phyloP scores from a whole-genome alignment of 1,140 invertebrate genomes.

The Magallana angulata region DNA sequence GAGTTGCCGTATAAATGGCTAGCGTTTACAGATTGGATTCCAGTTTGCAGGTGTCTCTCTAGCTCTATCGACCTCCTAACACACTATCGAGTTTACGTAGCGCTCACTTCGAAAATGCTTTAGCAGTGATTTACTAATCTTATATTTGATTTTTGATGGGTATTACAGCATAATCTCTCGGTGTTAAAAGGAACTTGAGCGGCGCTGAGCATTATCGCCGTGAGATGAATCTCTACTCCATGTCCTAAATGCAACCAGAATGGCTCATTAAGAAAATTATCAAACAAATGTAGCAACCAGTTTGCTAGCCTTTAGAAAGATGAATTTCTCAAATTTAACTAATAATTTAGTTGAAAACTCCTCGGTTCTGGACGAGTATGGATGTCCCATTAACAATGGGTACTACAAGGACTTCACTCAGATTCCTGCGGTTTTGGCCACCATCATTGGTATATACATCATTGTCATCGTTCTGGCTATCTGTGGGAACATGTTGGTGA shows the following conservation, averaged over 20 bases:
- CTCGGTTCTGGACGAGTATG: slow-evolving; percentile 29
- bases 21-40: neutral
- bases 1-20: neutral
- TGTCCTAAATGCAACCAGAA: neutral
- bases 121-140: slow-evolving; percentile 19
- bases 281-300: neutral
- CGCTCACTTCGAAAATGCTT: slow-evolving; percentile 17
- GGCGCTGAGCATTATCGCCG: neutral
- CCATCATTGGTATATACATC: slow-evolving; percentile 71
- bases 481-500: slow-evolving; percentile 74
- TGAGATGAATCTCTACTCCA: neutral
- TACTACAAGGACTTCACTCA: slow-evolving; percentile 66
- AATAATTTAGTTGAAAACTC: neutral
- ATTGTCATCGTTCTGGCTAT: slow-evolving; percentile 78
- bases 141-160: neutral
- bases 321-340: slow-evolving; percentile 6
- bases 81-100: neutral
- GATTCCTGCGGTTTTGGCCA: slow-evolving; percentile 53
- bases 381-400: slow-evolving; percentile 13
- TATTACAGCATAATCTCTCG: neutral
- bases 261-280: neutral
- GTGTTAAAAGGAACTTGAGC: neutral
- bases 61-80: neutral
- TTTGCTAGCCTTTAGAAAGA: neutral
- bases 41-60: slow-evolving; percentile 6